phyloP scores from a whole-genome alignment of 2,888 invertebrate genomes.

The Incurvaria masculella region DNA sequence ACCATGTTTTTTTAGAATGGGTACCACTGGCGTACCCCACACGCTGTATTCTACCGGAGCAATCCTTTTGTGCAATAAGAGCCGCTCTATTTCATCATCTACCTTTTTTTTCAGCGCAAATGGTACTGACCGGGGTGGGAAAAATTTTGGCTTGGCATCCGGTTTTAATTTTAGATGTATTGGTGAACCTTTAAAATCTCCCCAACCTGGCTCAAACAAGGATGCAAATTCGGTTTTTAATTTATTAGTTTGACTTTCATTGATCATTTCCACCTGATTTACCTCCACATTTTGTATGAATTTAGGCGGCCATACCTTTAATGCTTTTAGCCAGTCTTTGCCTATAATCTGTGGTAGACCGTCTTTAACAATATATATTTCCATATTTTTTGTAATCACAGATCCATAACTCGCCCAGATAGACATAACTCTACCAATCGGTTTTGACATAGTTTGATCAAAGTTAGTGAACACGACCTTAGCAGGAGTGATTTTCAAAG shows the following conservation, averaged over 20 bases:
- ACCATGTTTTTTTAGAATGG: constrained; percentile 8
- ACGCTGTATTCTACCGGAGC: not conserved
- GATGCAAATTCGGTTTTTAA: constrained; percentile 6
- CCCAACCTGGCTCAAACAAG: constrained; percentile 12
- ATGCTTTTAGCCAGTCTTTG: constrained; percentile 4
- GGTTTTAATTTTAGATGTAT: constrained; percentile 6
- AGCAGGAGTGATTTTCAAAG: constrained; percentile 2
- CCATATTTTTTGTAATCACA: constrained; percentile 3
- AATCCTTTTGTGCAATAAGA: constrained; percentile 1
- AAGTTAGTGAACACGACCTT: constrained; percentile 3
- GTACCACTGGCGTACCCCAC: constrained; percentile 10
- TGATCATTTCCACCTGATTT: not conserved
- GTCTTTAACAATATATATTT: constrained; percentile 5
- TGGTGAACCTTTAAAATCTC: constrained; percentile 7
- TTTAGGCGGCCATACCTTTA: constrained; percentile 7
- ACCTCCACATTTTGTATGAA: constrained; percentile 1
- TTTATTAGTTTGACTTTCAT: not conserved
- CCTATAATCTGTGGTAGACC: constrained; percentile 7
- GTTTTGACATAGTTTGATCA: too few relatives aligned
- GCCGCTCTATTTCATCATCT: not conserved
- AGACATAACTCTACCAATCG: too few relatives aligned
- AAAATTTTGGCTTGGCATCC: not conserved
- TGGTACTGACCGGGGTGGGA: constrained; percentile 3
- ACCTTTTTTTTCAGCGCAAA: constrained; percentile 9
- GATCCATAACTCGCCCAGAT: too few relatives aligned